Evolutionary conservation across 2,888 invertebrate genomes (phyloP).

Genomic region (Anagyrus pseudococci): DNA sequence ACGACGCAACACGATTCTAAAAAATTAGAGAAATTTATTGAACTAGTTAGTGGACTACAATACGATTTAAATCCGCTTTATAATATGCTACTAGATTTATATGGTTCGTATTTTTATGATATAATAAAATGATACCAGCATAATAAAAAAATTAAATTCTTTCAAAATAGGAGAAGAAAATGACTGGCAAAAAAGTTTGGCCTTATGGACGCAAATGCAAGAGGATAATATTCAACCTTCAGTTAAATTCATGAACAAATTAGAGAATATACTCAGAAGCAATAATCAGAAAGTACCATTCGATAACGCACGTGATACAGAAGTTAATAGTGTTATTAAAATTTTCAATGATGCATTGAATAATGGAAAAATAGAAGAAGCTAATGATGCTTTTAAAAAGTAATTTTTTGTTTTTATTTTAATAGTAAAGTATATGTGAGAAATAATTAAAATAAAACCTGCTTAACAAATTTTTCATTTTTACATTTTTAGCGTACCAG

Average conservation of each 20-base stretch:
- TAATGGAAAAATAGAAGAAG: background rate
- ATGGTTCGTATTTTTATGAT: slow-evolving; percentile 52
- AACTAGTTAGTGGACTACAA: slow-evolving; percentile 80
- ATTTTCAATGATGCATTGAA: background rate
- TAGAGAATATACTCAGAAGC: slow-evolving; percentile 72
- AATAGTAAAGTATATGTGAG: background rate
- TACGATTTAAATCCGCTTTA: slow-evolving; percentile 45
- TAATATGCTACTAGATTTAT: slow-evolving; percentile 49
- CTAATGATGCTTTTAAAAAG: slow-evolving; percentile 3
- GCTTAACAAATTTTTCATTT: background rate
- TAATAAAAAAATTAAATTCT: background rate
- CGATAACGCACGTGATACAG: slow-evolving; percentile 50
- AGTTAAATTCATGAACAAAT: slow-evolving; percentile 70
- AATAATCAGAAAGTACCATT: slow-evolving; percentile 77
- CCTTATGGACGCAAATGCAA: slow-evolving; percentile 83
- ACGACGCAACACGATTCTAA: slow-evolving; percentile 71
- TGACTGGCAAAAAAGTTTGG: slow-evolving; percentile 77
- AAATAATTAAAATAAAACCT: background rate
- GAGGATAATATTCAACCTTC: slow-evolving; percentile 80
- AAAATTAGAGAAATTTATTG: slow-evolving; percentile 77
- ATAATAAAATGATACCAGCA: slow-evolving; percentile 4
- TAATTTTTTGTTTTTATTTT: slow-evolving; percentile 8
- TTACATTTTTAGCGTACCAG: slow-evolving; percentile 2
- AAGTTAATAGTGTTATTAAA: background rate
- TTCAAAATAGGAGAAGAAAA: slow-evolving; percentile 5